Evolutionary conservation across 23 tunicate genomes (phyloP), one percentile per base, ranked within the genome.

Genomic region (Styela clava): DNA sequence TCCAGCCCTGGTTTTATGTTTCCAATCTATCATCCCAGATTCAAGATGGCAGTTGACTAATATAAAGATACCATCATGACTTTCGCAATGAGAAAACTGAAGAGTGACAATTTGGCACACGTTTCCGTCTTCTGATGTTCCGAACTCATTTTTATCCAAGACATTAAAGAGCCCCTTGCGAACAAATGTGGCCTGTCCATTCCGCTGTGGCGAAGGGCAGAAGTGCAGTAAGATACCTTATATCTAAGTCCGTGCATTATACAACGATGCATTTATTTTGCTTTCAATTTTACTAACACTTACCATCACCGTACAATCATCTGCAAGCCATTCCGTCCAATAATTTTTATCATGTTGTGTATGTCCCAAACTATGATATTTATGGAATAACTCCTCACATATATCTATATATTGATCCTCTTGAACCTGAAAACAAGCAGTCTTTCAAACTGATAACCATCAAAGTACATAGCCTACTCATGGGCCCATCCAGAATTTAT

Each of bases 11-110:
- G 81, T 52, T 27, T 44, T 64, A 44, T 44, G 81, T 52, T 52
- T 52, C 64, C 81, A 52, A 0, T 52, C 81, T 7, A 24, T 27
- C 81, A 71, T 71, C 2, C 77, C 77, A 30, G 81, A 76, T 56
- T 76, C 81, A 16, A 76, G 81, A 29, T 76, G 81, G 19, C 52
- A 76, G 52, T 76, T 76, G 16, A 76, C 81, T 21, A 76, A 64
- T n/a, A 76, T 76, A 20, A 76, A 1, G 1, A 21, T 33, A 18
- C 26, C 16, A 26, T 0, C 0, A 0, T 12, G 7, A 52, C n/a
- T 29, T 27, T 22, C 52, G 0, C 18, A 19, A n/a, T n/a, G n/a
- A n/a, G n/a, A n/a, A 23, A 26, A n/a, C 37, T 76, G 30, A 1
- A 76, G 37, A 26, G 44, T 64, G 5, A 32, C 77, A 71, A 71